phyloP scores from a whole-genome alignment of 1,140 invertebrate species.

The Anastrepha obliqua region DNA sequence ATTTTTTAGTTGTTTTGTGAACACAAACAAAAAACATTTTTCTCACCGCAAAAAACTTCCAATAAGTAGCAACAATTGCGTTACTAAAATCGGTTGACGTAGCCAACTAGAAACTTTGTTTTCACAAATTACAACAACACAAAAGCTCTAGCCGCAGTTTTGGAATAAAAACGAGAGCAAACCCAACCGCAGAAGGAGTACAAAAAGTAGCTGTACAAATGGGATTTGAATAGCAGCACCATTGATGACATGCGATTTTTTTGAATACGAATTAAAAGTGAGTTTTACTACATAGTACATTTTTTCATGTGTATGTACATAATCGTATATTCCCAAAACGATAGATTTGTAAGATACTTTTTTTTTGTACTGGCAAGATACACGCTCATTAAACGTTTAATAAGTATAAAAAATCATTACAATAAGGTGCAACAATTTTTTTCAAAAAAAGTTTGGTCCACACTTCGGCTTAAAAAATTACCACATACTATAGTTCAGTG shows the following conservation, averaged over 20 bases:
- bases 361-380: not conserved
- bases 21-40: not conserved
- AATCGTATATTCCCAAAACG: too few relatives aligned
- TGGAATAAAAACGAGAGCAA: not conserved
- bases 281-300: not conserved
- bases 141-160: not conserved
- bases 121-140: not conserved
- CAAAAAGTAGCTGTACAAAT: not conserved
- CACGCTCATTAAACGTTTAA: not conserved
- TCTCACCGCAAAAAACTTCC: not conserved
- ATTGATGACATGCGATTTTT: not conserved
- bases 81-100: not conserved
- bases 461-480: too few relatives aligned
- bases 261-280: conserved; percentile 37
- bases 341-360: too few relatives aligned
- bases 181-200: not conserved
- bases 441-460: too few relatives aligned
- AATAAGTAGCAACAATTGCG: conserved; percentile 14
- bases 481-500: not conserved
- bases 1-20: not conserved
- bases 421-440: too few relatives aligned
- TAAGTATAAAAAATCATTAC: not conserved
- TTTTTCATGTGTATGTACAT: not conserved
- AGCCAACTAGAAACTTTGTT: conserved; percentile 30
- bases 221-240: not conserved